These are phyloP conservation scores for Lasius fuliginosus DNA, from an alignment of 2,888 invertebrate genomes.

Conservation along the genomic window DNA sequence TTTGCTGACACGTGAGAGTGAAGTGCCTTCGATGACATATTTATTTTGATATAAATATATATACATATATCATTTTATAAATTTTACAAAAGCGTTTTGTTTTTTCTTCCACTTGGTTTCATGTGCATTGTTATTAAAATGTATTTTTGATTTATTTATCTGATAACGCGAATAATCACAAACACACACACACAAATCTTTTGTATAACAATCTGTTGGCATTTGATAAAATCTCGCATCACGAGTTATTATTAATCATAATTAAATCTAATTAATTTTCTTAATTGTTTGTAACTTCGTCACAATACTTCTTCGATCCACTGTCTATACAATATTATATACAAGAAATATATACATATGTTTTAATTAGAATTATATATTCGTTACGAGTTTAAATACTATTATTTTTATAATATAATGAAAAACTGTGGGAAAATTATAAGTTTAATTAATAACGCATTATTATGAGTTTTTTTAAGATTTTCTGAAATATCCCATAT, in stretches of 20 bases:
- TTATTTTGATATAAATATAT: conserved; percentile 20
- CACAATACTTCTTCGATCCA: neutral
- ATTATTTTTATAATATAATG: neutral
- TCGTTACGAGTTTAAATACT: neutral
- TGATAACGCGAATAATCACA: neutral
- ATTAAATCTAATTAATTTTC: conserved; percentile 1
- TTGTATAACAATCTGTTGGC: neutral
- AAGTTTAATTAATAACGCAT: neutral
- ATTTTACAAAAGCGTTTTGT: conserved; percentile 12
- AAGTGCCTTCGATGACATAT: conserved; percentile 38
- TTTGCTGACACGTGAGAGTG: conserved; percentile 27
- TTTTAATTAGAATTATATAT: conserved; percentile 18
- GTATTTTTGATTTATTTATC: neutral
- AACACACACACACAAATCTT: too few relatives aligned
- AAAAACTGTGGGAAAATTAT: neutral
- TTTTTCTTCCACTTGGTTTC: neutral
- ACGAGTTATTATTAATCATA: neutral
- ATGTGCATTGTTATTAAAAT: neutral
- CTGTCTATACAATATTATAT: neutral
- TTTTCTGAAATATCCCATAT: neutral
- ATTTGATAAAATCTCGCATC: neutral
- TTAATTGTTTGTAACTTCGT: neutral
- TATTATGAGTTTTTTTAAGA: neutral
- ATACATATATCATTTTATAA: conserved; percentile 1
- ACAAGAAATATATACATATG: neutral